Evolutionary conservation across 2,797 vertebrate species (phyloP).

Genomic region (Nyctibius grandis): DNA sequence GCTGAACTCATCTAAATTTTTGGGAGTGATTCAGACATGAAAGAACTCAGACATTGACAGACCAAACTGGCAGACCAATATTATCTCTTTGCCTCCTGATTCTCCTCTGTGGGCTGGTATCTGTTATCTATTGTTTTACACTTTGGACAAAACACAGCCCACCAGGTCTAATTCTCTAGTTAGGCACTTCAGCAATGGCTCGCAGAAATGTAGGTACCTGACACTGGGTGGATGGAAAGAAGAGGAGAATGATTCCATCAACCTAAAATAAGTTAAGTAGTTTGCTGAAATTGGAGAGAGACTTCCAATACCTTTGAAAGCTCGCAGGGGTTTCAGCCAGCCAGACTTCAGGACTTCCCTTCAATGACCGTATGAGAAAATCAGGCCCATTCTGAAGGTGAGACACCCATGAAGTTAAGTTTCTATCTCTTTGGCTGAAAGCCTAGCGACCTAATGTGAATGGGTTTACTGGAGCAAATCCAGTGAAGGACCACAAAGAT

Average conservation of each 20-base stretch:
- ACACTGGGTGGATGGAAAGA: background rate
- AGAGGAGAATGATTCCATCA: background rate
- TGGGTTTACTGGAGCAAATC: background rate
- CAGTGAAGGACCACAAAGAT: background rate
- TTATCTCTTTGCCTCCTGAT: background rate
- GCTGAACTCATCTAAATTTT: background rate
- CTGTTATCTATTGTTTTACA: background rate
- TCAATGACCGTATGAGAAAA: background rate
- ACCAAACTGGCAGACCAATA: background rate
- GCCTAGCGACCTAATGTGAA: background rate
- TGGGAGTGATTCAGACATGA: background rate
- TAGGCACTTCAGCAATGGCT: background rate
- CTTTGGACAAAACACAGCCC: background rate
- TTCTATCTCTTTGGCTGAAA: background rate
- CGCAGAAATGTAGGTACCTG: background rate
- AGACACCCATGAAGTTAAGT: background rate
- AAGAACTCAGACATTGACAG: background rate
- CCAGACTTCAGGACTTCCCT: background rate
- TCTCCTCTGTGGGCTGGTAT: background rate
- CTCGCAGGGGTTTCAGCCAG: background rate
- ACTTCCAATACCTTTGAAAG: background rate
- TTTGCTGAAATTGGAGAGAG: background rate
- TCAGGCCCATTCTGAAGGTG: background rate
- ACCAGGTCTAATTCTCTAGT: background rate
- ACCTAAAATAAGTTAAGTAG: background rate